A percentile compares a stretch with the other conserved stretches of the same genome.
These are phyloP conservation scores for Eubucco bourcierii DNA, from an alignment of 2,113 vertebrate genomes.

Conservation along the genomic window DNA sequence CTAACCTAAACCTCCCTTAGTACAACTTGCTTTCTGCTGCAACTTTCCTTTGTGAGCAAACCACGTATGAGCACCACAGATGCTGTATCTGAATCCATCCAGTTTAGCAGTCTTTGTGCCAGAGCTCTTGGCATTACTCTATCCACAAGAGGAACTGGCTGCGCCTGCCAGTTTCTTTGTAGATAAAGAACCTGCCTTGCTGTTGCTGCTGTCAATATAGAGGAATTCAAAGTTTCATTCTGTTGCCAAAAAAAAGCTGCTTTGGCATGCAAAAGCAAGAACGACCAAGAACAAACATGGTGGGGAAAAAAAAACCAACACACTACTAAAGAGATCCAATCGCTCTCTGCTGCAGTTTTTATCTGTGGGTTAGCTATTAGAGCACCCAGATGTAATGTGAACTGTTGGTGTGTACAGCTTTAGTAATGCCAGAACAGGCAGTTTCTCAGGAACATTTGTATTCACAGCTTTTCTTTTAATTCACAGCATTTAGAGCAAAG, in stretches of 20 bases:
- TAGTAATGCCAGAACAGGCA: not conserved
- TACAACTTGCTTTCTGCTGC: not conserved
- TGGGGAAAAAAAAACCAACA: not conserved
- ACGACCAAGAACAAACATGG: not conserved
- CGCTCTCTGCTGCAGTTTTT: not conserved
- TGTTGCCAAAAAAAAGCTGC: not conserved
- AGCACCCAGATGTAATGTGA: not conserved
- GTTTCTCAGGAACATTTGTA: not conserved
- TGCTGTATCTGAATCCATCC: not conserved
- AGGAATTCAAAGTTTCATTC: not conserved
- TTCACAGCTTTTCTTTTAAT: not conserved
- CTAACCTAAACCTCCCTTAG: too few relatives aligned
- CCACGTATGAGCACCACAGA: not conserved
- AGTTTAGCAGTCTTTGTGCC: not conserved
- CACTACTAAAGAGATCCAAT: not conserved
- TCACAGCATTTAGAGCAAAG: not conserved
- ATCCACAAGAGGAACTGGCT: not conserved
- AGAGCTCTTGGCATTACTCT: not conserved
- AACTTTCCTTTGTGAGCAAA: not conserved
- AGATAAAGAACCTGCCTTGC: not conserved
- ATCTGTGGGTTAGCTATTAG: not conserved
- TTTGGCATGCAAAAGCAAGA: not conserved
- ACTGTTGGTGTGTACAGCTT: not conserved
- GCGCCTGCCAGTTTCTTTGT: not conserved
- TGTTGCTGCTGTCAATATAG: not conserved